Evolutionary conservation across 2,888 invertebrate species (phyloP).

Genomic region (Eumerus sabulonum): DNA sequence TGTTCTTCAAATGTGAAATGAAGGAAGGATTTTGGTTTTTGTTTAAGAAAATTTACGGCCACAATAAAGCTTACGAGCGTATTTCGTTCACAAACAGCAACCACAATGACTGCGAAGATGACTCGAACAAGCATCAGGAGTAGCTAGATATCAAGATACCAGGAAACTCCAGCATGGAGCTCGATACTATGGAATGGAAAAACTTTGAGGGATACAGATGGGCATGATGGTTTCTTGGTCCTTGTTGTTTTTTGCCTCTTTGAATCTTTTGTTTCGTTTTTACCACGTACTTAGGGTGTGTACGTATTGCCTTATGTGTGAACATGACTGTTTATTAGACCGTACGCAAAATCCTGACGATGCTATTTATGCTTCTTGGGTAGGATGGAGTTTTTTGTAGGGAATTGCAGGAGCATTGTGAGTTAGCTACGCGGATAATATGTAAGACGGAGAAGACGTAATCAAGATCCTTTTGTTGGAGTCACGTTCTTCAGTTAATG

Average conservation of each 20-base stretch:
- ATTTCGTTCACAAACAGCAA: slow-evolving; percentile 42
- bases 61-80: slow-evolving; percentile 48
- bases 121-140: slow-evolving; percentile 9
- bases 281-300: slow-evolving; percentile 9
- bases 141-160: too few species aligned
- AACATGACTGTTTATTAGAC: slow-evolving; percentile 40
- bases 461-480: slow-evolving; percentile 56
- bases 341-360: slow-evolving; percentile 39
- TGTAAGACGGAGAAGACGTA: slow-evolving; percentile 36
- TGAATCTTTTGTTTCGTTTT: slow-evolving; percentile 7
- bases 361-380: slow-evolving; percentile 32
- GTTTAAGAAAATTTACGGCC: slow-evolving; percentile 46
- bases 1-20: background rate
- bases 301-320: slow-evolving; percentile 27
- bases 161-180: slow-evolving; percentile 2
- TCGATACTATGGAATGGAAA: background rate
- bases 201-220: slow-evolving; percentile 54
- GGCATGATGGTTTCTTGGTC: slow-evolving; percentile 27
- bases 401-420: slow-evolving; percentile 9
- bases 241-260: background rate
- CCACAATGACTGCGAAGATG: slow-evolving; percentile 23
- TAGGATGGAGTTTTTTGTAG: background rate
- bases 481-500: slow-evolving; percentile 55
- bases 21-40: slow-evolving; percentile 12
- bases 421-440: too few species aligned